Base-by-base conservation (phyloP, 2,113 vertebrate species). In the Gnathonemus echidnorhynchus region DNA sequence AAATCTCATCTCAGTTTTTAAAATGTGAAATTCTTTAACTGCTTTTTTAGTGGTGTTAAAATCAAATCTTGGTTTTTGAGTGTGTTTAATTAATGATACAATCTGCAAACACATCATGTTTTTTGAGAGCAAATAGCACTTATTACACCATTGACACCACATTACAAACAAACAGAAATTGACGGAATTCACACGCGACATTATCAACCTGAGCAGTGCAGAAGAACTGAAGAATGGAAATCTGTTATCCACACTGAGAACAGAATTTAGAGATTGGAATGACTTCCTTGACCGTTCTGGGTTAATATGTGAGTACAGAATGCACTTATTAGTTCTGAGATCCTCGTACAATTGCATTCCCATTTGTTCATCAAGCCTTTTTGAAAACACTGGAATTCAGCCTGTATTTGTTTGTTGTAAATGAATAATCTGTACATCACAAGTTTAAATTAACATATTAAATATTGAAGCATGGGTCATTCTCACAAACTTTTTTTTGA, bases 231-330 rank as follows among this genome's bases (percentile, higher is more conserved):
- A 95, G 1, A 70, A 80, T 45, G 88, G 80, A 1, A n/a, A 96
- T 13, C 92, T 98, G 3, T 97, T 96, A 58, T 93, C 95, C 31
- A 90, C 46, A 3, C 93, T 98, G 88, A 95, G 97, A 89, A 83
- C 0, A 0, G 93, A 96, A 88, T 98, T 98, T 90, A 3, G 0
- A 1, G 17, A 11, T 0, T 98, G 97, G 98, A 94, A 91, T 0
- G 0, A 0, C 0, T 1, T 53, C 0, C 94, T 98, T 17, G 58
- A 92, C 0, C 0, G 0, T 0, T 92, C 53, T 2, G 92, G 92
- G 58, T 0, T 2, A 0, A 91, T 58, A 0, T 95, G 97, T 98
- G 91, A 95, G 97, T 93, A 1, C 0, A 8, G 56, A 45, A 56
- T 86, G 17, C 24, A 58, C 17, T 70, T 50, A 27, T 53, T 56